These are phyloP conservation scores for Nettapus auritus DNA, from an alignment of 2,113 vertebrate genomes.

Conservation along the genomic window DNA sequence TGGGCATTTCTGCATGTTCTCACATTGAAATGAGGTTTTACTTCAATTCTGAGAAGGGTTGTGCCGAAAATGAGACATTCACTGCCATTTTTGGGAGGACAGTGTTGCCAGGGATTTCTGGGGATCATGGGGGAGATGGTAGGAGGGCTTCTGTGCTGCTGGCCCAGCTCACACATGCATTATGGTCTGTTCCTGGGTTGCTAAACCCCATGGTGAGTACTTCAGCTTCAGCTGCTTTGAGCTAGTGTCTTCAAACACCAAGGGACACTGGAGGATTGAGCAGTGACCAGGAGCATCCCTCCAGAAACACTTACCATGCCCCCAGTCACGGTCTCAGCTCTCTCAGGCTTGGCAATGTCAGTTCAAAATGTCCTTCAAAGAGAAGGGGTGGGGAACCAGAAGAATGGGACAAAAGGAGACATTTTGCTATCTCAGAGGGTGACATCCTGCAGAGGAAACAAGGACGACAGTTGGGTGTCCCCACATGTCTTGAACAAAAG, in stretches of 20 bases:
- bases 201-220: neutral
- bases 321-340: neutral
- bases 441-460: neutral
- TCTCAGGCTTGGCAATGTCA: fast-evolving
- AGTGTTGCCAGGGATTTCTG: neutral
- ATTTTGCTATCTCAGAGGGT: neutral
- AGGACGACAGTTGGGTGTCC: neutral
- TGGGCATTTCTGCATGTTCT: neutral
- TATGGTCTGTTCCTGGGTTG: fast-evolving
- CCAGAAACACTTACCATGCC: neutral
- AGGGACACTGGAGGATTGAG: conserved; percentile 15
- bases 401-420: neutral
- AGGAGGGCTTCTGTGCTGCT: neutral
- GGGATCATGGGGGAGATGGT: neutral
- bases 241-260: neutral
- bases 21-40: neutral
- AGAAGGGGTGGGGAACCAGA: neutral
- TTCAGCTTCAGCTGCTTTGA: neutral
- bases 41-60: neutral
- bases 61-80: neutral
- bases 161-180: neutral
- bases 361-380: neutral
- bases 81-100: neutral
- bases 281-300: neutral
- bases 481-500: neutral